These are phyloP conservation scores for Coranthus polyacanthus DNA, from an alignment of 2,797 vertebrate genomes.

Conservation along the genomic window DNA sequence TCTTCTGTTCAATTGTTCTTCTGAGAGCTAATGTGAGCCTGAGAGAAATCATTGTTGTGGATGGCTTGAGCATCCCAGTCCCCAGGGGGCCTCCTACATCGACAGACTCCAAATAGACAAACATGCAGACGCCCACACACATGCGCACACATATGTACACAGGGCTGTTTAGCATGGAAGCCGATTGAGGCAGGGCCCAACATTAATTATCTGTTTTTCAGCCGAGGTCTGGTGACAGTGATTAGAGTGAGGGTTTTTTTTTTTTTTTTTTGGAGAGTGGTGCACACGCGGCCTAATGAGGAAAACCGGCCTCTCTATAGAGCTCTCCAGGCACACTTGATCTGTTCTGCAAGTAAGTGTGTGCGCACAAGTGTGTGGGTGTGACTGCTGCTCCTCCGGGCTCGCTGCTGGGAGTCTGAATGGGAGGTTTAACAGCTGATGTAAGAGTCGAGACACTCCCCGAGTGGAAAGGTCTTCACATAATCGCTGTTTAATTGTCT, in stretches of 20 bases:
- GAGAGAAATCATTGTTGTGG: slow-evolving; percentile 72
- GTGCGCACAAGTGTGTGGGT: slow-evolving; percentile 56
- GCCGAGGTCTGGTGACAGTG: slow-evolving; percentile 73
- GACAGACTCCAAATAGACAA: slow-evolving; percentile 74
- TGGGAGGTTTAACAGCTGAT: slow-evolving; percentile 56
- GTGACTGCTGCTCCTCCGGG: slow-evolving; percentile 68
- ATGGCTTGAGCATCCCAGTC: slow-evolving; percentile 72
- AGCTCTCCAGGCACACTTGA: slow-evolving; percentile 79
- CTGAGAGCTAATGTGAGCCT: slow-evolving; percentile 61
- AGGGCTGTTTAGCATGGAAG: slow-evolving; percentile 78
- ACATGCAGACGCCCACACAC: slow-evolving; percentile 67
- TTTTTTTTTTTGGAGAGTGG: background rate
- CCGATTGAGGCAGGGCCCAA: slow-evolving; percentile 79
- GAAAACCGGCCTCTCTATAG: slow-evolving; percentile 79
- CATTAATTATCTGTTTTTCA: slow-evolving; percentile 80
- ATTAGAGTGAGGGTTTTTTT: slow-evolving; percentile 4
- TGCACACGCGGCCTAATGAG: slow-evolving; percentile 83
- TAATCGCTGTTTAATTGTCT: slow-evolving; percentile 69
- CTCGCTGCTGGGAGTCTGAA: slow-evolving; percentile 56
- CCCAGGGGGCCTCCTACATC: slow-evolving; percentile 60
- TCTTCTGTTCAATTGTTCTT: slow-evolving; percentile 64
- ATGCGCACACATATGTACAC: slow-evolving; percentile 64
- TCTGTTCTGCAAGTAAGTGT: slow-evolving; percentile 63
- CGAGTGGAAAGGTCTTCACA: slow-evolving; percentile 51
- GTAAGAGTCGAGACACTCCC: slow-evolving; percentile 64